Evolutionary conservation across 2,888 invertebrate genomes (phyloP), one percentile per base, ranked within the genome.

Genomic region (Diarsia dahlii): DNA sequence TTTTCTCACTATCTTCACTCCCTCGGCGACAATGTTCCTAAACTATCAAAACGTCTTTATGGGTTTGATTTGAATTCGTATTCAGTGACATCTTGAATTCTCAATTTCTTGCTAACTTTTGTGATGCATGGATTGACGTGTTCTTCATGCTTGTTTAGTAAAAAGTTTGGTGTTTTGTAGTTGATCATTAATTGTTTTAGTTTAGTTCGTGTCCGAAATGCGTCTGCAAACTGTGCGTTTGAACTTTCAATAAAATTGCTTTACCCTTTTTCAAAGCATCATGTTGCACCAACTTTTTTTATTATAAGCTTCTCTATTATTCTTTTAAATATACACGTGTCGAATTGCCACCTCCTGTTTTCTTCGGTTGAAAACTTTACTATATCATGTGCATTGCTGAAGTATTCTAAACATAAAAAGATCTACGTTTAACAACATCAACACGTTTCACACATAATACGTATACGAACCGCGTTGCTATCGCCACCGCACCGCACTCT

Each of bases 401-500:
- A 28, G 28, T 60, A 60, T 4, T 34, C 9, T 60, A 10, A 34
- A 18, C 18, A 28, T 60, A 15, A 18, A 60, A 34, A 60, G 1
- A 15, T 28, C 6, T 23, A 13, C 12, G 56, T 15, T 23, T 18
- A 60, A 34, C 9, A 34, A 63, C n/a, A 54, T 50, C 5, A 20
- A 50, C 5, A 50, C 8, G 28, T 34, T 50, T 79, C 23, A 34
- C 5, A 39, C 65, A 39, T 52, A 68, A 74, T 79, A 74, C 74
- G 67, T 79, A 52, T 18, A 46, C 45, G 48, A 54, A 13, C 50
- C 71, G 48, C 63, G 62, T 34, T 48, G 71, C 66, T 73, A 73
- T 73, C 70, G 71, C 71, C n/a, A 46, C 62, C 52, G 50, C n/a
- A 46, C 62, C 52, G 50, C 65, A 58, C 62, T 73, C 46, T 68